Conservation (phyloP, 1,140 invertebrate species). For the Aphis craccivora region DNA sequence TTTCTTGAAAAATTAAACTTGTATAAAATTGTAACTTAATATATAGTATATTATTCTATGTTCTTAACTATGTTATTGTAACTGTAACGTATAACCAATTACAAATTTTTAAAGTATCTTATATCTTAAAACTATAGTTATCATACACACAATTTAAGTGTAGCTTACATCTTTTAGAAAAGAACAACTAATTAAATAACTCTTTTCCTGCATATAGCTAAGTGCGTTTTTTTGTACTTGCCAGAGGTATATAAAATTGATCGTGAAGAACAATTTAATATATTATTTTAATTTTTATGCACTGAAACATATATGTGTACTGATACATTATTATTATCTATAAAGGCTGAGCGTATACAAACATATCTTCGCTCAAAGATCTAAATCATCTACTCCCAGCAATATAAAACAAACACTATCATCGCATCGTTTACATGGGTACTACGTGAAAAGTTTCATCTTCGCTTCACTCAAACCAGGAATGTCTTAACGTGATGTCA, state of each 20-base stretch:
- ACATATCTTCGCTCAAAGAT: neutral
- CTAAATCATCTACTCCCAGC: neutral
- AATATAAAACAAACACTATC: neutral
- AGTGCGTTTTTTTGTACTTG: neutral
- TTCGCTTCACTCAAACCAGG: neutral
- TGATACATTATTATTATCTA: neutral
- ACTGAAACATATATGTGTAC: neutral
- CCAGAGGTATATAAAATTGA: neutral
- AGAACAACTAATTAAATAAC: neutral
- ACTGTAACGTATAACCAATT: neutral
- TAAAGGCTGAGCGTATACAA: neutral
- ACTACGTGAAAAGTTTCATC: neutral
- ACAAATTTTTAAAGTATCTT: neutral
- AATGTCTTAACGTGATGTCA: neutral
- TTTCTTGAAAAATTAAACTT: neutral
- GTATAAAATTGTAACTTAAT: neutral
- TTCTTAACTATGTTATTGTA: neutral
- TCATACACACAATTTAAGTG: neutral
- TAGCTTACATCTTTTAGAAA: neutral
- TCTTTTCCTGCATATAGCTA: neutral
- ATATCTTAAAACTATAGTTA: neutral
- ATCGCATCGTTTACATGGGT: conserved; percentile 8
- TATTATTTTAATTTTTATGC: neutral
- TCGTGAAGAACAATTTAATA: neutral
- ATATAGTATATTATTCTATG: no score